Evolutionary conservation across 92 coral and sea anemone species (phyloP).

Genomic region (Palythoa heliodiscus): DNA sequence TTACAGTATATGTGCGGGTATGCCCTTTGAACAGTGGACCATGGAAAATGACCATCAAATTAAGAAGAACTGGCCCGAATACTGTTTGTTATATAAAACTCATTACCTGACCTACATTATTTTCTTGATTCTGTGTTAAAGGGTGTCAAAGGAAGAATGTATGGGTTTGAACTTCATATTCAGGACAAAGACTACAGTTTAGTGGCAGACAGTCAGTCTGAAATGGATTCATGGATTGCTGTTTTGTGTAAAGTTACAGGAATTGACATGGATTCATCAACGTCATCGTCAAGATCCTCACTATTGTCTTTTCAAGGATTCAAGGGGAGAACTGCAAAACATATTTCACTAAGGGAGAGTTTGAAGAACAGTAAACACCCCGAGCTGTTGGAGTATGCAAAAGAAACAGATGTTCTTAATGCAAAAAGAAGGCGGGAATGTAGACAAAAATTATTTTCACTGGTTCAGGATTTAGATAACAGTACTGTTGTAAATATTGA

Average conservation of each 20-base stretch:
- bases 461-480: constrained; percentile 75
- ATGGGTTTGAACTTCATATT: constrained; percentile 96
- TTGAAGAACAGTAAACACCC: constrained; percentile 96
- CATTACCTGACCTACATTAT: neutral
- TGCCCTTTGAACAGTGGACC: neutral
- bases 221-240: constrained; percentile 96
- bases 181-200: constrained; percentile 96
- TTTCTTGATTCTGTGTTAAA: constrained; percentile 24
- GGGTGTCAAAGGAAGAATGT: constrained; percentile 98
- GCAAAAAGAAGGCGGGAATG: constrained; percentile 86
- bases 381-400: constrained; percentile 86
- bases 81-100: neutral
- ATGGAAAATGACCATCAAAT: too few relatives aligned
- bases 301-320: constrained; percentile 61
- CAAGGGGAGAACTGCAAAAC: constrained; percentile 69
- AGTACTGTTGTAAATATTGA: constrained; percentile 81
- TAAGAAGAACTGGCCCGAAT: too few relatives aligned
- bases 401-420: constrained; percentile 94
- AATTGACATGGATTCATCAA: constrained; percentile 83
- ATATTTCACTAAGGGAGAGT: constrained; percentile 86
- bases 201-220: constrained; percentile 94
- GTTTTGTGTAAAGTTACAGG: constrained; percentile 95
- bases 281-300: constrained; percentile 56
- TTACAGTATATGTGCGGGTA: neutral
- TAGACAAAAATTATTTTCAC: constrained; percentile 85